Evolutionary conservation across 2,113 vertebrate genomes (phyloP), one percentile per base, ranked within the genome.

Genomic region (Amazona guildingii): DNA sequence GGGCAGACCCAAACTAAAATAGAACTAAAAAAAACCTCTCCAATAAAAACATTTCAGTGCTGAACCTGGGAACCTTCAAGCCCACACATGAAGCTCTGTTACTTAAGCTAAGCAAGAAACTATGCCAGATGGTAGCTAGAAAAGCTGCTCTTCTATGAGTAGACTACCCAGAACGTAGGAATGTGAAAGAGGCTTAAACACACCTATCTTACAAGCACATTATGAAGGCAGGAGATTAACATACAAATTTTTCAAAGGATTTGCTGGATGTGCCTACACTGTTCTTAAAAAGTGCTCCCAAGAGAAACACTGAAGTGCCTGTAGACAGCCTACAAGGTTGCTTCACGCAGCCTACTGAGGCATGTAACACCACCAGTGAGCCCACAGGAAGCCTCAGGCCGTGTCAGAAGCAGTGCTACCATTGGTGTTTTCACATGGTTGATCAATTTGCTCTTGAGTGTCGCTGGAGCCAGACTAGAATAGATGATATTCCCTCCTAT

Each of bases 291-390:
- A 41, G 19, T 37, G 24, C 31, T 52, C 57, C 48, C 41, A 66
- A 80, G 63, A 72, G 70, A 84, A 59, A 74, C 0, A 1, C 46
- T 59, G 39, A 39, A 67, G 55, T 49, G 51, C 31, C 46, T 72
- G 21, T 28, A 46, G 29, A 21, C 10, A 37, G 7, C 57, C 75
- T 31, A 24, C 13, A 76, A 29, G 35, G 39, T 39, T 72, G 51
- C 7, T 15, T 39, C 37, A 8, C 7, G 10, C 68, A 83, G 20
- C 46, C 27, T 57, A 6, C 72, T 57, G 29, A 79, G 46, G 18
- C 27, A 18, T 1, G 0, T 37, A 49, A 11, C 12, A 11, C 8
- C 0, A 0, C 6, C 0, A 0, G 0, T 13, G 59, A 69, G 27
- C 19, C 23, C 43, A 29, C 2, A 7, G 37, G 49, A 49, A 76